Evolutionary conservation across 2,888 invertebrate species (phyloP), one percentile per base, ranked within the genome.

Genomic region (Ophion ellenae): DNA sequence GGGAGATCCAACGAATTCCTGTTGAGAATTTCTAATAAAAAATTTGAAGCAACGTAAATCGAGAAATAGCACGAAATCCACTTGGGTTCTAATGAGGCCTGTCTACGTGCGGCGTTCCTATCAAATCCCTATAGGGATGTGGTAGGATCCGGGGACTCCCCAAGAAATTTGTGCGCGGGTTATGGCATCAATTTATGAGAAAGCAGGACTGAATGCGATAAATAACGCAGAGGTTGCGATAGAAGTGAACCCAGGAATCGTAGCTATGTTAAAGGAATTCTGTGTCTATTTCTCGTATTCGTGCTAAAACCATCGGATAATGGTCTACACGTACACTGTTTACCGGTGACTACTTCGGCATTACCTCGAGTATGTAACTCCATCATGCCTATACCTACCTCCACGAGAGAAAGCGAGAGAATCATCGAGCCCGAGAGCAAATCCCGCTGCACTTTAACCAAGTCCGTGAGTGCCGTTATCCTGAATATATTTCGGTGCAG

Each of bases 271-370:
- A 47, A n/a, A 59, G 20, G n/a, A 20, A 57, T 64, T 53, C 67
- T 40, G 5, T 47, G n/a, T 57, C 20, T 66, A 14, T 57, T 64
- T 24, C 24, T 47, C 57, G 61, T 61, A 47, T 66, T 53, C 36
- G 20, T 20, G 20, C 74, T 61, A 40, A 76, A 64, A 64, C 71
- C 71, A 71, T 66, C 57, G 32, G 70, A 69, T 78, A 78, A 78
- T 70, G 14, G 69, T 14, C 59, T 40, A 64, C 11, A 67, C 24
- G n/a, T 32, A 40, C 24, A 74, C 61, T 11, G 24, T 47, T 9
- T 28, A 61, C 11, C 28, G 36, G 47, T 47, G 59, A 24, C 20
- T 59, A 5, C 36, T 10, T 9, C 53, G 17, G 5, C 24, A 17
- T 53, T 24, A 40, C 45, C 28, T 73, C n/a, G 6, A 73, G 59